These are phyloP conservation scores for Upupa epops DNA, from an alignment of 2,113 vertebrate genomes.

Conservation along the genomic window DNA sequence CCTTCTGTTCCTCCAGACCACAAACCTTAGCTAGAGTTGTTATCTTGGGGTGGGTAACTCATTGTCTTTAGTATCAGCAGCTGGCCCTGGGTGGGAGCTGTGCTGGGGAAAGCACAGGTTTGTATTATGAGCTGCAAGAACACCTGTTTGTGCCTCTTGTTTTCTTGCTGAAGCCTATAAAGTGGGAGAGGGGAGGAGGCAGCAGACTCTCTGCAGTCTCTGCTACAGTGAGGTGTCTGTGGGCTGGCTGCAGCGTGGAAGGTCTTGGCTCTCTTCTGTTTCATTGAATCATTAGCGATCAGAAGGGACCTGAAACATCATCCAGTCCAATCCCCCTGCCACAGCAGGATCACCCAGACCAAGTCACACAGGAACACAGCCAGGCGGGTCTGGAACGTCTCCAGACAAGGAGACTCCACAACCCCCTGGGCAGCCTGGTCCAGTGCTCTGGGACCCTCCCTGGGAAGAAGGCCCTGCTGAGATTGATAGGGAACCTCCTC, in stretches of 20 bases:
- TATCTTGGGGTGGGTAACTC: not conserved
- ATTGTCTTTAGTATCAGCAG: constrained; percentile 19
- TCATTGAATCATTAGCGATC: no score
- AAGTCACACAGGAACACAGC: no score
- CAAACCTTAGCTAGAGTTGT: not conserved
- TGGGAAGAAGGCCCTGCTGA: no score
- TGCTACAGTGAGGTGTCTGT: not conserved
- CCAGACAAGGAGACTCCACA: no score
- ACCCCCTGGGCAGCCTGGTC: no score
- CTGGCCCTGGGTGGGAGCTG: not conserved
- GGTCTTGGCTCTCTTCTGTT: not conserved
- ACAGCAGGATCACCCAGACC: no score
- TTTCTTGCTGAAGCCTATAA: not conserved
- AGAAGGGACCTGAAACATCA: no score
- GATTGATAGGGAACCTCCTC: no score
- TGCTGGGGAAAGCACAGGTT: not conserved
- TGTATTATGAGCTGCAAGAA: not conserved
- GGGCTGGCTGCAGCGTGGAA: not conserved
- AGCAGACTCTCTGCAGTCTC: rapidly evolving
- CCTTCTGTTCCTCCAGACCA: not conserved
- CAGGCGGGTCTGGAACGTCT: no score
- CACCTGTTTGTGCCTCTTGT: not conserved
- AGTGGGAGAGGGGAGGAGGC: not conserved
- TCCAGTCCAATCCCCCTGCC: no score
- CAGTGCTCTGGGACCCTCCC: no score